Evolutionary conservation across 2,888 invertebrate genomes (phyloP), one percentile per base, ranked within the genome.

Genomic region (Phymatocera aterrima): DNA sequence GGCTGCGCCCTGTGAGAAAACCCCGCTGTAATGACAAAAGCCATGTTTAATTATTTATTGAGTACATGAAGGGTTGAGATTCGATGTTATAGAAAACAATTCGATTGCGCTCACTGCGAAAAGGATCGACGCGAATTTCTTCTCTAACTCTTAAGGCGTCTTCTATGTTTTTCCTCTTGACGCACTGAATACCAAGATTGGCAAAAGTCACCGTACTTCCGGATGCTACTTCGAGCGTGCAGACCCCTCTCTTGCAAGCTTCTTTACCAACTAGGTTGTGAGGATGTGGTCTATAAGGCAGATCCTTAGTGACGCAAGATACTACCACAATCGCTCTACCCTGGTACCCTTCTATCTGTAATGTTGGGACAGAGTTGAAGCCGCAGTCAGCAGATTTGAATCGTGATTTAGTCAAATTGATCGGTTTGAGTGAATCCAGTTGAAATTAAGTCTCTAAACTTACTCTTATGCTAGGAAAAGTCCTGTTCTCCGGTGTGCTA

Each of bases 231-330:
- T 95, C 94, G 84, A 97, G 92, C 0, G 97, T 97, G 91, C 98
- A 98, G 54, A 99, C 97, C 65, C 99, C 99, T 88, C 95, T 94
- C 89, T 95, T 96, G 91, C 98, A 99, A 75, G 95, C 95, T 88
- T 98, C 98, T 87, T 97, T 96, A 0, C 98, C 98, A 43, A 98
- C 98, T 84, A 99, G 93, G 91, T 98, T 98, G 92, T 99, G 97
- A 0, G 97, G 97, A 91, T 98, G 97, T 12, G 96, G 95, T 87
- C 95, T 94, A 91, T 96, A 95, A 0, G 97, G 97, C 34, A 93
- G 92, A 87, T 98, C 98, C 91, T 97, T 97, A 48, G 98, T 98
- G 79, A 99, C 98, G 91, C 98, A 98, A 0, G 98, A 98, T n/a
- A 98, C 98, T 15, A 98, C 97, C 72, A 98, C 96, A 79, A 97